Evolutionary conservation across 2,888 invertebrate species (phyloP).

Genomic region (Hemithea aestivaria): DNA sequence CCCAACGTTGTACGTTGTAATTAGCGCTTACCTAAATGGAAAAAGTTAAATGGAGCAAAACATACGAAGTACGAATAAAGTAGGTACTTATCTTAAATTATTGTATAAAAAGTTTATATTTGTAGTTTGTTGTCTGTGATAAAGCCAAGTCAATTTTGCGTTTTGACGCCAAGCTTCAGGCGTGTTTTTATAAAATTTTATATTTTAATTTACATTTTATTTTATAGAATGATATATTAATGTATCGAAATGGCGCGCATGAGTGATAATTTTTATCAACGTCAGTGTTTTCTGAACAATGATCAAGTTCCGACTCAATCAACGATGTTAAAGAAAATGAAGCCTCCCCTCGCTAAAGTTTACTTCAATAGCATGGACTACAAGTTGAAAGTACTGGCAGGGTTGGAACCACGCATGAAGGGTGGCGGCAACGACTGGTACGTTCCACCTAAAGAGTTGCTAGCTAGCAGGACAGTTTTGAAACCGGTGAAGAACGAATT

Average conservation of each 20-base stretch:
- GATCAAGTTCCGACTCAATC: conserved; percentile 63
- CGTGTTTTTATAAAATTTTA: background rate
- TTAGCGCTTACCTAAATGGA: too few species aligned
- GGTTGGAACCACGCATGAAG: conserved; percentile 58
- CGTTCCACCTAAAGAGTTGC: conserved; percentile 52
- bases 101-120: too few species aligned
- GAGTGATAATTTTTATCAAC: conserved; percentile 55
- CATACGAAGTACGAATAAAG: too few species aligned
- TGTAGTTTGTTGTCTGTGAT: too few species aligned
- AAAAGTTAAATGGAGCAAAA: too few species aligned
- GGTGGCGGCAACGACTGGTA: conserved; percentile 66
- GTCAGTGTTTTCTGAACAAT: conserved; percentile 54
- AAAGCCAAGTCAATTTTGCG: too few species aligned
- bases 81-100: too few species aligned
- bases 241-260: conserved; percentile 36
- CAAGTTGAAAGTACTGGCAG: conserved; percentile 55
- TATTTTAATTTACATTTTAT: conserved; percentile 5
- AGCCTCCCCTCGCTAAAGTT: conserved; percentile 51
- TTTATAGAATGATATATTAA: conserved; percentile 1
- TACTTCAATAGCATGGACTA: conserved; percentile 64
- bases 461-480: conserved; percentile 49
- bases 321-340: conserved; percentile 57
- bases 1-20: too few species aligned
- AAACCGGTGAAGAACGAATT: conserved; percentile 50
- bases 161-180: too few species aligned